A percentile compares a stretch with the other conserved stretches of the same genome.
These are phyloP conservation scores for Tricholauxania praeusta DNA, from an alignment of 2,888 invertebrate species.

Conservation along the genomic window DNA sequence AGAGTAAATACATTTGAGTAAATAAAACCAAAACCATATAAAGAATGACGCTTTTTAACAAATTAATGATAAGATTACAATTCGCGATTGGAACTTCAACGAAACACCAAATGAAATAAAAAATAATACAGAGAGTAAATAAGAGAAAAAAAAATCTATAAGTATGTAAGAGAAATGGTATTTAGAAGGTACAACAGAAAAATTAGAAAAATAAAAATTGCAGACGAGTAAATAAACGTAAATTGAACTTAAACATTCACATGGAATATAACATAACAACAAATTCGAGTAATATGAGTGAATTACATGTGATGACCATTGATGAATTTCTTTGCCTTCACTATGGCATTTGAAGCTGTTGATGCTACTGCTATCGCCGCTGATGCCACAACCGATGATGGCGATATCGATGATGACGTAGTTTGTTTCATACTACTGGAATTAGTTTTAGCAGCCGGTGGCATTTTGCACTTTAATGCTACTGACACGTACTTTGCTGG, in stretches of 20 bases:
- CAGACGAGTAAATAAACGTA: background rate
- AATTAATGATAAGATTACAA: conserved; percentile 6
- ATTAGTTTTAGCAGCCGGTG: conserved; percentile 29
- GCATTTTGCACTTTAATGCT: conserved; percentile 10
- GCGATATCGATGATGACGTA: conserved; percentile 49
- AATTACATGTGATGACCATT: conserved; percentile 41
- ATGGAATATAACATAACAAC: no score
- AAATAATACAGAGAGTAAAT: conserved; percentile 42
- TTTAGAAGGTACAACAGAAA: background rate
- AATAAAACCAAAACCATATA: no score
- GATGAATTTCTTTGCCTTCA: conserved; percentile 28
- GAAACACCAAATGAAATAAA: conserved; percentile 9
- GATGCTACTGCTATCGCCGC: conserved; percentile 45
- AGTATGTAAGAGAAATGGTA: no score
- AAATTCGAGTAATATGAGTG: conserved; percentile 15
- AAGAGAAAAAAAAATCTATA: background rate
- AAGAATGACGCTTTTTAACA: no score
- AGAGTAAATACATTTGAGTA: no score
- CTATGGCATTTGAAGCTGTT: conserved; percentile 19
- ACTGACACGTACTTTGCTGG: background rate
- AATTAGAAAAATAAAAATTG: background rate
- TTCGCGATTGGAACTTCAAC: no score
- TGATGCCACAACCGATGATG: conserved; percentile 30
- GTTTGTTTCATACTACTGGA: conserved; percentile 35
- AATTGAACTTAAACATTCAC: conserved; percentile 1